Evolutionary conservation across 2,113 vertebrate species (phyloP), one percentile per base, ranked within the genome.

Genomic region (Urocolius indicus): DNA sequence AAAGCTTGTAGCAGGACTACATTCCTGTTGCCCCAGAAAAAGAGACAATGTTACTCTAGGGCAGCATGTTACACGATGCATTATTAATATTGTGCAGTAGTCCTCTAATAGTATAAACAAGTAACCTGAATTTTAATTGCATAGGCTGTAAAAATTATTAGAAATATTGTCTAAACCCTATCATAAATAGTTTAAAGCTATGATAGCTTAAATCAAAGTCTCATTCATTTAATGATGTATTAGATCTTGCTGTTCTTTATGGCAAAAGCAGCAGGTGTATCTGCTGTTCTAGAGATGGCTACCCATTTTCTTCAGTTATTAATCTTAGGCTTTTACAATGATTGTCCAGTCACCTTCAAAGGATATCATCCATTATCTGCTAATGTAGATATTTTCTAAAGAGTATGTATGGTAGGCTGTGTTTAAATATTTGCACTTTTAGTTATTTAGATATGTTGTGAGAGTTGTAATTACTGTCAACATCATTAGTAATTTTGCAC

Each of bases 181-280:
- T 96, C 89, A 94, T 96, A 96, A 97, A 97, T 96, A 96, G 91
- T 95, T 96, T 97, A 96, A 97, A 96, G 93, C 91, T 95, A 78
- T 17, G 26, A 95, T 97, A 95, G 95, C 16, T 12, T 93, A 91
- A 87, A 96, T 86, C 85, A 97, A 96, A 93, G 73, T 91, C 94
- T 82, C 77, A 49, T 65, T 88, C 94, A 38, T 81, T 97, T 96
- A 97, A 96, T 97, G 94, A 87, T 96, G 80, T 95, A 81, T 97
- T 95, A 95, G 92, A 90, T 97, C 91, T 88, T 75, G 45, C 72
- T 72, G 9, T 81, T 91, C 79, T 94, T 67, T 84, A 89, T 66
- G 84, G 46, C 22, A 9, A 74, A 80, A 86, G 88, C 13, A 41
- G 83, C 83, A 82, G 81, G 89, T 94, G 74, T 93, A 86, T 95